Conservation (phyloP, 1,140 invertebrate genomes). For the Platorchestia sp. region DNA sequence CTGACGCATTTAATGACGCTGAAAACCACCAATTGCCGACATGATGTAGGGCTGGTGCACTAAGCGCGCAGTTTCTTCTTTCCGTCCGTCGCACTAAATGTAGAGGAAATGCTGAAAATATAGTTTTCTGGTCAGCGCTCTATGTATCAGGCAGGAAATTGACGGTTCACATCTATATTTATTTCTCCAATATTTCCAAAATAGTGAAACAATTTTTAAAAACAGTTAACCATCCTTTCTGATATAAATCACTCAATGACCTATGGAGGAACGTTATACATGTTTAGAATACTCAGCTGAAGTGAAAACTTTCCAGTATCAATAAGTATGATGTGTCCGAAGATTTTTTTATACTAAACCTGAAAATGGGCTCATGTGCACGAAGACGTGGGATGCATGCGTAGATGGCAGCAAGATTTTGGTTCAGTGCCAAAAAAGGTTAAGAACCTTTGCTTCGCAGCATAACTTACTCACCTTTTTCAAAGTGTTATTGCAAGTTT, state of each 20-base stretch:
- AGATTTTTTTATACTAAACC: too few species aligned
- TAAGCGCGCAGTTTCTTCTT: background rate
- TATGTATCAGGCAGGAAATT: background rate
- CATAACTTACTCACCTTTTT: background rate
- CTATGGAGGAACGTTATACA: background rate
- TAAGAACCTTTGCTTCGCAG: background rate
- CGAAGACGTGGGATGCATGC: background rate
- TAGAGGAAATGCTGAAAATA: background rate
- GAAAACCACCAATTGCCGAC: slow-evolving; percentile 36
- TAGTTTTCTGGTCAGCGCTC: background rate
- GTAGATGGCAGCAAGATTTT: background rate
- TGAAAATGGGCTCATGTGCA: too few species aligned
- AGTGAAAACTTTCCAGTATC: too few species aligned
- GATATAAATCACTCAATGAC: background rate
- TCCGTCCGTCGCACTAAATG: background rate
- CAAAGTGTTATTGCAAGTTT: background rate
- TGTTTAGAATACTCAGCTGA: too few species aligned
- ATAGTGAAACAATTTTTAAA: background rate
- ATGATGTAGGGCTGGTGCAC: background rate
- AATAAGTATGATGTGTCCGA: too few species aligned
- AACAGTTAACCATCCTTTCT: background rate
- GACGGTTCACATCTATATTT: background rate
- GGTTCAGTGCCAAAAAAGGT: background rate
- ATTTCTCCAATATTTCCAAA: background rate
- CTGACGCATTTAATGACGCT: slow-evolving; percentile 46